Base-by-base conservation (phyloP, 1,140 invertebrate species). In the Triops longicaudatus region DNA sequence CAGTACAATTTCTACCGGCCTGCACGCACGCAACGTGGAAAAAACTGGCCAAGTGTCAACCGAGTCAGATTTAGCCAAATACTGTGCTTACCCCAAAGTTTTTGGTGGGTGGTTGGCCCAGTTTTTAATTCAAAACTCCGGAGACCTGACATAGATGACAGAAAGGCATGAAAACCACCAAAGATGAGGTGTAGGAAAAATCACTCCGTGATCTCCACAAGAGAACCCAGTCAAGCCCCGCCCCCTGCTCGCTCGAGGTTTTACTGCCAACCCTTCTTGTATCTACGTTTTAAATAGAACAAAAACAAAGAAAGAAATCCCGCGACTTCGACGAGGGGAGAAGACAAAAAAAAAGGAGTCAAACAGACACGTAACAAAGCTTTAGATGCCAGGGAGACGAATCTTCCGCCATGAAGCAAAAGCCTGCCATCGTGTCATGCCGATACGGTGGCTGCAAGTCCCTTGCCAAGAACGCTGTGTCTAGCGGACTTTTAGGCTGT, bases 331-430 rank as follows among this genome's bases (percentile, higher is more conserved):
- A 11, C 50, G 50, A 63, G 31, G 31, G 31, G 31, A 7, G 31
- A 63, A 63, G 14, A 3, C 0, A 63, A 63, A 63, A 17, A 10
- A 63, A 9, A 63, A 63, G 17, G 10, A 17, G 50, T 63, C 14
- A 5, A 63, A 6, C 50, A 63, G 50, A 63, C 50, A 63, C 22
- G 17, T 63, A 63, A 63, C 50, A 63, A 63, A 63, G 50, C 50
- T 63, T 22, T 63, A 63, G 50, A 63, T 63, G 50, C 50, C 50
- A 63, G 17, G 50, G 50, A 63, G 50, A 63, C 50, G 50, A 63
- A 63, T 63, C 50, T 63, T 63, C 50, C 50, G 50, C 50, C 50
- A 63, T 63, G 17, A 63, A 63, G 22, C 50, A 63, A 63, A 63
- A 17, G 50, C 50, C 31, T 37, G 31, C 31, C 31, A 37, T 37